Base-by-base conservation (phyloP, 2,888 invertebrate genomes). In the Mamestra brassicae region DNA sequence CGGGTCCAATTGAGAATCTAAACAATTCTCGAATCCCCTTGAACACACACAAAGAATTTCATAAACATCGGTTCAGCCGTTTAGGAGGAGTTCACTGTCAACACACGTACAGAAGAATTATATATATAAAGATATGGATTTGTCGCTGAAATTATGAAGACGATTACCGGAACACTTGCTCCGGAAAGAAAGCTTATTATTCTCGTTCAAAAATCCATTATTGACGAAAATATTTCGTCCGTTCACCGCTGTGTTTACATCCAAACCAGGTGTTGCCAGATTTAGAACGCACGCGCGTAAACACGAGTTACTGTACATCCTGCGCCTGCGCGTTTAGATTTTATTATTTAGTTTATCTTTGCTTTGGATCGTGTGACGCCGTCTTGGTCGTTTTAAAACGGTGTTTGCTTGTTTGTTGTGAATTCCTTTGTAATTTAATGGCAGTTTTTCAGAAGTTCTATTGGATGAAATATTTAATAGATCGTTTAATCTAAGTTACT, bases 281-380 rank as follows among this genome's bases (percentile, higher is more conserved):
- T 80, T 80, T 83, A 84, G 84, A 80, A 52, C 83, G 36, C 83
- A 62, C 71, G 82, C 85, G 85, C 82, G 83, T 87, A 86, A 87
- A 88, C 88, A 87, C 78, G 83, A 80, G 85, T 85, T 88, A 86
- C 83, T 82, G 86, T 82, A 87, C 90, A 89, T 89, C 90, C 90
- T 88, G 88, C 82, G 77, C 58, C 65, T 71, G 84, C 52, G 63
- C 58, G 79, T 79, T 76, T 76, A 76, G 74, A 79, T 84, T 84
- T 84, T 81, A 84, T 83, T 84, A 84, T 77, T 73, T 79, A 62
- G 73, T 79, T 81, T 81, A 73, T 71, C 81, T 84, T 76, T 57
- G 68, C 75, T 76, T 76, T 73, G 72, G 71, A 52, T 38, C 71
- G 64, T 65, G 66, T 75, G 58, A 78, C 71, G 69, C 45, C 1